These are phyloP conservation scores for Tetragnatha montana DNA, from an alignment of 2,888 invertebrate species.

Conservation along the genomic window DNA sequence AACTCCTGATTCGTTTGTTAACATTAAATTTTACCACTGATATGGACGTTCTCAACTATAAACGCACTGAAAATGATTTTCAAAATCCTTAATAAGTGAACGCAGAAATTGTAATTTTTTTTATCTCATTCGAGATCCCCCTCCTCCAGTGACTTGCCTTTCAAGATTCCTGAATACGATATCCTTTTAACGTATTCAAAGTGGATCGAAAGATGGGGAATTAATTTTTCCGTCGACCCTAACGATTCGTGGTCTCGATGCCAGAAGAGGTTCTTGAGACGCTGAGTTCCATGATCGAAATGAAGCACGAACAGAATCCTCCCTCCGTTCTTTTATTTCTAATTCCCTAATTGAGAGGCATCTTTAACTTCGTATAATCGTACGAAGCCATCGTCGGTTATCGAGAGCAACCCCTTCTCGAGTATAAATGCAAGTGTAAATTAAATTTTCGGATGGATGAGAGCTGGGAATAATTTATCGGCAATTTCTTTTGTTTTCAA, in stretches of 20 bases:
- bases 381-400: neutral
- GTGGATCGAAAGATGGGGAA: neutral
- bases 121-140: neutral
- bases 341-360: neutral
- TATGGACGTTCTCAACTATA: no score
- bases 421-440: neutral
- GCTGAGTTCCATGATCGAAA: neutral
- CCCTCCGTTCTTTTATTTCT: neutral
- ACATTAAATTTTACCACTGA: no score
- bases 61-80: no score
- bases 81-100: no score
- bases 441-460: no score
- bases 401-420: neutral
- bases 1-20: no score
- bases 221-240: neutral
- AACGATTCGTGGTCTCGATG: neutral
- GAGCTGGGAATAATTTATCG: no score
- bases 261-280: neutral
- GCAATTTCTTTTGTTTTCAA: no score
- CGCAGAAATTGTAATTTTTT: neutral
- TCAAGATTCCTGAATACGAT: neutral
- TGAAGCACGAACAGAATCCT: neutral
- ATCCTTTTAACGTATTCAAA: neutral
- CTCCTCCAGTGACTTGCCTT: neutral
- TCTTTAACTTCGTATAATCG: neutral